phyloP scores from a whole-genome alignment of 2,888 invertebrate genomes.

The Pegoplata infirma region DNA sequence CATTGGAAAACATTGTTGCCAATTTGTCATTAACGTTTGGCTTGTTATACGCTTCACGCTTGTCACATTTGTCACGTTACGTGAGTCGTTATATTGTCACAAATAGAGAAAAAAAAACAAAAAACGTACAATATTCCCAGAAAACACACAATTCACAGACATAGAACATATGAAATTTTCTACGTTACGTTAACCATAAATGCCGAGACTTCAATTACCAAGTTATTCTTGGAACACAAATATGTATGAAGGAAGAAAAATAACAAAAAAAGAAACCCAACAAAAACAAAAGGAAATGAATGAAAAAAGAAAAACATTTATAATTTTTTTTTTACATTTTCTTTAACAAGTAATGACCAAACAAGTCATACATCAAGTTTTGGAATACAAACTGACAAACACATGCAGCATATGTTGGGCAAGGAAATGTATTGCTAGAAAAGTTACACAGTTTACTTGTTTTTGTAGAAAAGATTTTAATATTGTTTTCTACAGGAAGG shows the following conservation, averaged over 20 bases:
- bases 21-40: conserved; percentile 63
- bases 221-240: conserved; percentile 42
- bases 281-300: conserved; percentile 6
- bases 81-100: conserved; percentile 62
- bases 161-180: conserved; percentile 21
- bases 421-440: neutral
- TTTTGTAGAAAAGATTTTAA: too few species aligned
- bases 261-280: conserved; percentile 10
- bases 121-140: conserved; percentile 33
- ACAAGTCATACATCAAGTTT: conserved; percentile 59
- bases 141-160: neutral
- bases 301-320: conserved; percentile 35
- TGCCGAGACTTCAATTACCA: conserved; percentile 54
- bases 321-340: conserved; percentile 42
- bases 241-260: conserved; percentile 27
- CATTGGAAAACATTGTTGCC: conserved; percentile 57
- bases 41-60: conserved; percentile 62
- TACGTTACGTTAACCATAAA: conserved; percentile 39
- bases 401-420: neutral
- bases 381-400: conserved; percentile 31
- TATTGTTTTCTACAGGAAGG: too few species aligned
- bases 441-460: too few species aligned
- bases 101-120: too few species aligned
- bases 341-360: conserved; percentile 55
- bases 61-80: conserved; percentile 63